A percentile compares a stretch with the other conserved stretches of the same genome.
Evolutionary conservation across 2,888 invertebrate species (phyloP).

Genomic region (Drosophila recens): DNA sequence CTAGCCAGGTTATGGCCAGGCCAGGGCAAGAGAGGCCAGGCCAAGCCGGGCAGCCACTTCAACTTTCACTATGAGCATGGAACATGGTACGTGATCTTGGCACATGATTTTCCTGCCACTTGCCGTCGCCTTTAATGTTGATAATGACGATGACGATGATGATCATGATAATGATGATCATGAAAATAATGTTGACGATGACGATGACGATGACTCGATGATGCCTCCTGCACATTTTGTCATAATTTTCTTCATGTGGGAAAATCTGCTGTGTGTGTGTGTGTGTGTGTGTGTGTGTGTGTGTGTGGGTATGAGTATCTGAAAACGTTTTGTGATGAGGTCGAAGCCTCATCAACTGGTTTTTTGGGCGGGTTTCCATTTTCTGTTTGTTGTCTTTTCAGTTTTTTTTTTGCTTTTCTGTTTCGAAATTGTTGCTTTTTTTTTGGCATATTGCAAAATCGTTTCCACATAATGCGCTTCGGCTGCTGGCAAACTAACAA

Average conservation of each 20-base stretch:
- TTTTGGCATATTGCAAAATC: constrained; percentile 71
- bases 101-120: constrained; percentile 59
- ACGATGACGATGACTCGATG: constrained; percentile 31
- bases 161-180: constrained; percentile 26
- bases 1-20: constrained; percentile 15
- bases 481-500: constrained; percentile 3
- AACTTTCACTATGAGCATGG: constrained; percentile 54
- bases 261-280: constrained; percentile 34
- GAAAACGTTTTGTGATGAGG: constrained; percentile 51
- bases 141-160: constrained; percentile 13
- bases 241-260: constrained; percentile 72
- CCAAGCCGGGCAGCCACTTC: constrained; percentile 32
- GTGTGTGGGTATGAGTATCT: constrained; percentile 12
- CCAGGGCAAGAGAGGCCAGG: constrained; percentile 36
- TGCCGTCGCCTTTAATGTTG: constrained; percentile 21
- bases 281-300: not conserved
- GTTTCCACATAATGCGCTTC: constrained; percentile 65
- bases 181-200: constrained; percentile 10
- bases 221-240: constrained; percentile 59
- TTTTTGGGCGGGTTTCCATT: constrained; percentile 58
- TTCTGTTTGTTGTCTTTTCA: constrained; percentile 18
- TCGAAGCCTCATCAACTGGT: constrained; percentile 52
- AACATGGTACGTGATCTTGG: constrained; percentile 54
- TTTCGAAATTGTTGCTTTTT: constrained; percentile 4
- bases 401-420: not conserved